phyloP scores from a whole-genome alignment of 1,140 invertebrate genomes.

The Drosophila sulfurigaster region DNA sequence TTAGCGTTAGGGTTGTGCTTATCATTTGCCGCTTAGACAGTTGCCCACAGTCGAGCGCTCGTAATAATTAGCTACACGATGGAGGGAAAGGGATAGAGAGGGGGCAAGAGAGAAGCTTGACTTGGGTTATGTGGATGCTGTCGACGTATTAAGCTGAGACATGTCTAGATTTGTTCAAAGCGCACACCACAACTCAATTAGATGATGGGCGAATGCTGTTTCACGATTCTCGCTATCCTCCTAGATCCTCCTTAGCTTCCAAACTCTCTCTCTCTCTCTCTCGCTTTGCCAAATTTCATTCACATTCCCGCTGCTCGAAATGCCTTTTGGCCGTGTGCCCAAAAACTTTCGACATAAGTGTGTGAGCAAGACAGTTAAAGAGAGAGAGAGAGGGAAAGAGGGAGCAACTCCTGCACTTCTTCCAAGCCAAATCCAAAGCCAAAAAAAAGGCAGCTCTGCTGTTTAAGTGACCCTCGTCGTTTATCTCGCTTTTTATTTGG shows the following conservation, averaged over 20 bases:
- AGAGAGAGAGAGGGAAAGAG: no score
- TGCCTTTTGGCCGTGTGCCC: conserved; percentile 39
- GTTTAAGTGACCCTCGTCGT: conserved; percentile 65
- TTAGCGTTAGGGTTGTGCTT: no score
- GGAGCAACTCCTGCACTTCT: background rate
- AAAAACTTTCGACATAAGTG: conserved; percentile 34
- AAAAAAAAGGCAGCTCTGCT: conserved; percentile 1
- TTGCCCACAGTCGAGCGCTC: no score
- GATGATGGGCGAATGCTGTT: conserved; percentile 14
- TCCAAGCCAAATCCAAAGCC: no score
- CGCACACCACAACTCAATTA: conserved; percentile 34
- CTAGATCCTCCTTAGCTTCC: background rate
- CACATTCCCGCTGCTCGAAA: background rate
- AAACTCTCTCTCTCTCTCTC: background rate
- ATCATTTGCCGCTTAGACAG: no score
- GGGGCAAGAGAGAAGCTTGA: background rate
- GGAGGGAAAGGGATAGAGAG: no score
- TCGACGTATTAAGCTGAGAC: conserved; percentile 11
- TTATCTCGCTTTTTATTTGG: conserved; percentile 79
- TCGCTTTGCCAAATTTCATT: background rate
- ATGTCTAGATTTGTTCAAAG: conserved; percentile 13
- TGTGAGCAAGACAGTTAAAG: no score
- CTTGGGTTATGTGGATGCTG: background rate
- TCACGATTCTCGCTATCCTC: background rate
- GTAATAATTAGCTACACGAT: conserved; percentile 1